phyloP scores from a whole-genome alignment of 1,140 invertebrate genomes.

The Danaus plexippus region DNA sequence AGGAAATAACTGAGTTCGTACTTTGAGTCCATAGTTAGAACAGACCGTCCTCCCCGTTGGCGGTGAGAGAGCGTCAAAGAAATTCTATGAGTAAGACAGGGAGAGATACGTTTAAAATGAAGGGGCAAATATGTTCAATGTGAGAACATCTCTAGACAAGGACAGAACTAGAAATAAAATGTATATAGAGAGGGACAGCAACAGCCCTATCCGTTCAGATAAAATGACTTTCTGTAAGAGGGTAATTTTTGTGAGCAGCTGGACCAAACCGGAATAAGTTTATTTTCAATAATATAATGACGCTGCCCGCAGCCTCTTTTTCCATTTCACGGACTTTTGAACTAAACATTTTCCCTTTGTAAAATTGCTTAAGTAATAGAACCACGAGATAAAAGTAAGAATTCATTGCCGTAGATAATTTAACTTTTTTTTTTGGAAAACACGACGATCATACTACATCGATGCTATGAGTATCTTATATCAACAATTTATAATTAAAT shows the following conservation, averaged over 20 bases:
- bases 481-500: no score
- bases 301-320: constrained; percentile 25
- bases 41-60: constrained; percentile 3
- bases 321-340: constrained; percentile 18
- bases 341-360: constrained; percentile 1
- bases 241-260: constrained; percentile 35
- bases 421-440: no score
- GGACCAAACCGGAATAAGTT: constrained; percentile 29
- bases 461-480: no score
- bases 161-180: no score
- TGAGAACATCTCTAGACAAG: constrained; percentile 10
- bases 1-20: not conserved
- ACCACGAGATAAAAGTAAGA: no score
- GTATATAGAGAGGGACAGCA: constrained; percentile 18
- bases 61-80: constrained; percentile 9
- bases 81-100: constrained; percentile 3
- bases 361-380: no score
- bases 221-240: constrained; percentile 34
- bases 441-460: no score
- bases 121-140: constrained; percentile 9
- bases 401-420: no score
- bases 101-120: constrained; percentile 4
- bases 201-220: constrained; percentile 19
- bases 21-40: constrained; percentile 13
- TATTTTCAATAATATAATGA: constrained; percentile 46